A percentile compares a stretch with the other conserved stretches of the same genome.
Evolutionary conservation across 2,113 vertebrate genomes (phyloP).

Genomic region (Procavia capensis): DNA sequence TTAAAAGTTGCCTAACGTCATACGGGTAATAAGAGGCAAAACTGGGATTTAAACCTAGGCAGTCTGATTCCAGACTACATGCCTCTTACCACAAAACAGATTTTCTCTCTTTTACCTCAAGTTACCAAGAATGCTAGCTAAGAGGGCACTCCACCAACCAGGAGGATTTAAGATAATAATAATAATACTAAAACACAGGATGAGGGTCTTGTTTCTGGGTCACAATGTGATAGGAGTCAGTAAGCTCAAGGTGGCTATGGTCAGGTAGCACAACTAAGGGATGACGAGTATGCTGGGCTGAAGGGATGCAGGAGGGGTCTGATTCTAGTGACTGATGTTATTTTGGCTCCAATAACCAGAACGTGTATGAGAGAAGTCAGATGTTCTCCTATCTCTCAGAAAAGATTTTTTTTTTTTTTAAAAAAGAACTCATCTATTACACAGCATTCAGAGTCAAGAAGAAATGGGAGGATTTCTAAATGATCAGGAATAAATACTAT

Average conservation of each 20-base stretch:
- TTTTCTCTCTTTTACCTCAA: background rate
- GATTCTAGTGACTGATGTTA: constrained; percentile 23
- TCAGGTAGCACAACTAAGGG: background rate
- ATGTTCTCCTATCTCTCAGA: background rate
- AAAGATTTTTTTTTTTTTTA: too few species aligned
- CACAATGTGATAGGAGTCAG: background rate
- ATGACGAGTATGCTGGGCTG: background rate
- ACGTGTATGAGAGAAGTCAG: background rate
- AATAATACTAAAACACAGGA: background rate
- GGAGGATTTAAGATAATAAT: constrained; percentile 27
- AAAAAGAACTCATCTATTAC: constrained; percentile 27
- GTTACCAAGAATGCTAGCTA: background rate
- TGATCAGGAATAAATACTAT: constrained; percentile 37
- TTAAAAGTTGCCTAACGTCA: background rate
- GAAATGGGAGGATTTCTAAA: background rate
- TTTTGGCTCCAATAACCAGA: background rate
- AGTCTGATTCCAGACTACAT: background rate
- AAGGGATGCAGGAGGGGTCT: background rate
- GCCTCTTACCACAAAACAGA: background rate
- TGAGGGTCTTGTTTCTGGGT: background rate
- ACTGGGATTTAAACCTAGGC: constrained; percentile 7
- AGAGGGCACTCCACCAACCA: background rate
- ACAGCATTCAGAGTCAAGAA: constrained; percentile 24
- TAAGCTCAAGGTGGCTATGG: background rate
- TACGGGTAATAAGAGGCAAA: background rate